Evolutionary conservation across 1,140 invertebrate species (phyloP), one percentile per base, ranked within the genome.

Genomic region (Diachasma alloeum): DNA sequence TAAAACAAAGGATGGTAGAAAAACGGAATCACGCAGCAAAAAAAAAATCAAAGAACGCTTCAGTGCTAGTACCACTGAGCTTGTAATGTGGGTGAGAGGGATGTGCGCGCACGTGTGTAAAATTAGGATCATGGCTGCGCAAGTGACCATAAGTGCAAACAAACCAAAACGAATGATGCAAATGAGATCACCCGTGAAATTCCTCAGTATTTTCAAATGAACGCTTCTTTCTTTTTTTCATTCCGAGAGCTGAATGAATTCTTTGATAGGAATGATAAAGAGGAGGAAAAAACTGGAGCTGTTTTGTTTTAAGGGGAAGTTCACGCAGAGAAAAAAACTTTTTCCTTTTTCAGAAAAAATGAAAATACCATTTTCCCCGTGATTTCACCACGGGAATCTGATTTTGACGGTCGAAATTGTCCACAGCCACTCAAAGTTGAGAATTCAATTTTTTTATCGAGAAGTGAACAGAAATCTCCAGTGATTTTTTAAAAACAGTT

Each of bases 151-250:
- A 76, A 69, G 24, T 63, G 24, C 22, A 63, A 63, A 31, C 59
- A 63, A 24, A 80, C 76, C 75, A 76, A 78, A 74, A 74, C 63
- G 79, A 81, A 83, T 83, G 81, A 84, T 83, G 75, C 70, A 79
- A 78, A 82, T 79, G 79, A 81, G 76, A 48, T 69, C 81, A 42
- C 70, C 69, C 59, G 71, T 48, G 67, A 81, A 81, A 81, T 78
- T 74, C 75, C 56, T 19, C 22, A 19, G 63, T 17, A 71, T 70
- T 70, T 59, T 0, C 22, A 31, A 31, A 31, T 24, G 26, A 31
- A 15, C 0, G n/a, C 2, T 53, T 53, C 6, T 53, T n/a, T n/a
- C n/a, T 0, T 5, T 15, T 53, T 53, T 17, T 31, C 31, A 31
- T 53, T 19, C 15, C 48, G 48, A 53, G 1, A n/a, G n/a, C n/a